A percentile compares a stretch with the other conserved stretches of the same genome.
Conservation (phyloP, 1,140 invertebrate species). For the Drosophila dunni region DNA sequence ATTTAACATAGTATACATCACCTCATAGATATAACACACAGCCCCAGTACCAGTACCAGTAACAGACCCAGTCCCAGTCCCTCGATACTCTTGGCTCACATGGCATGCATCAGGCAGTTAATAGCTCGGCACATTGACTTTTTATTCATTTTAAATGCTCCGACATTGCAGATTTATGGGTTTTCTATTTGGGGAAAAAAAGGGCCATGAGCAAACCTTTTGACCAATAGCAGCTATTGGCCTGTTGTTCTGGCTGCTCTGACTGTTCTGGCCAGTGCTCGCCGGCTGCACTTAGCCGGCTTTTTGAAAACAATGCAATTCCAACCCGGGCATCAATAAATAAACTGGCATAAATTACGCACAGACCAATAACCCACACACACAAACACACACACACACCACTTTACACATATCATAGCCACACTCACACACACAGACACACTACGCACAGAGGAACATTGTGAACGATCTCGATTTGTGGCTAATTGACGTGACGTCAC, state of each 20-base stretch:
- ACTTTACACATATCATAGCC: slow-evolving; percentile 1
- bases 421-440: slow-evolving; percentile 3
- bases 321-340: slow-evolving; percentile 72
- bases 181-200: slow-evolving; percentile 75
- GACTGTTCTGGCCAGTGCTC: neutral
- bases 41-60: neutral
- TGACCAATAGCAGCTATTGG: slow-evolving; percentile 6
- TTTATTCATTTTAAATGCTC: slow-evolving; percentile 82
- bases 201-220: slow-evolving; percentile 38
- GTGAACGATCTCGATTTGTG: slow-evolving; percentile 54
- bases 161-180: slow-evolving; percentile 79
- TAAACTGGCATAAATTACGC: slow-evolving; percentile 81
- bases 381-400: slow-evolving; percentile 16
- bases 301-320: slow-evolving; percentile 74
- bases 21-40: neutral
- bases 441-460: slow-evolving; percentile 37
- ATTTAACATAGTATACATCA: neutral
- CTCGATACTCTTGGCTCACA: slow-evolving; percentile 17
- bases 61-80: neutral
- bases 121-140: slow-evolving; percentile 82
- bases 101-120: slow-evolving; percentile 77
- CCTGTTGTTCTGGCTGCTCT: slow-evolving; percentile 7
- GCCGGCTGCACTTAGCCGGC: slow-evolving; percentile 75
- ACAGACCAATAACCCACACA: slow-evolving; percentile 59
- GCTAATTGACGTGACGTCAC: slow-evolving; percentile 67